These are phyloP conservation scores for Chrysocyon brachyurus DNA, from an alignment of 2,797 vertebrate species.

Conservation along the genomic window DNA sequence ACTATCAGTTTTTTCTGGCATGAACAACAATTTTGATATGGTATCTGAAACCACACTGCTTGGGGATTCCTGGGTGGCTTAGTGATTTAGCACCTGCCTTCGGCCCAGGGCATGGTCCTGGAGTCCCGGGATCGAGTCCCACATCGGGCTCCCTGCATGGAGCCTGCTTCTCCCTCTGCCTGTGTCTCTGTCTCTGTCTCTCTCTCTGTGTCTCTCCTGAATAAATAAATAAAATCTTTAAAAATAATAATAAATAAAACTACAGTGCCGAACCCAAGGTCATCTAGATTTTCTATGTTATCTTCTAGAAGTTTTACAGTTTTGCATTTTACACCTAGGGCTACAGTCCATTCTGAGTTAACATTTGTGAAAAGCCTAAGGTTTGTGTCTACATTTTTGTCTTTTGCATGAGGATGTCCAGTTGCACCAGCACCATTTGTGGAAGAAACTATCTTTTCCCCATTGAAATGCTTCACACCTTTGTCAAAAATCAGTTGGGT, in stretches of 20 bases:
- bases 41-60: neutral
- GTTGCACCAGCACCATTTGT: neutral
- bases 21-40: neutral
- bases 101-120: too few species aligned
- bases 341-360: neutral
- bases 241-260: neutral
- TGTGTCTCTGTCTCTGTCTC: too few species aligned
- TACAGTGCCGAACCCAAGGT: neutral
- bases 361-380: neutral
- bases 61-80: too few species aligned
- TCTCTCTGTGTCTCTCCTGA: too few species aligned
- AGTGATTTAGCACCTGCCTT: too few species aligned
- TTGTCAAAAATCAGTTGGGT: neutral
- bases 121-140: too few species aligned
- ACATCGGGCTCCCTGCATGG: too few species aligned
- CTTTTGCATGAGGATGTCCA: neutral
- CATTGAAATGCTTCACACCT: neutral
- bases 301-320: neutral
- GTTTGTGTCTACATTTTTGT: neutral
- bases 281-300: neutral
- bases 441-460: neutral
- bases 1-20: neutral
- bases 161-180: too few species aligned
- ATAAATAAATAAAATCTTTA: too few species aligned
- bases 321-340: neutral